A percentile compares a stretch with the other conserved stretches of the same genome.
Evolutionary conservation across 2,888 invertebrate species (phyloP).

Genomic region (Phragmatobia fuliginosa): DNA sequence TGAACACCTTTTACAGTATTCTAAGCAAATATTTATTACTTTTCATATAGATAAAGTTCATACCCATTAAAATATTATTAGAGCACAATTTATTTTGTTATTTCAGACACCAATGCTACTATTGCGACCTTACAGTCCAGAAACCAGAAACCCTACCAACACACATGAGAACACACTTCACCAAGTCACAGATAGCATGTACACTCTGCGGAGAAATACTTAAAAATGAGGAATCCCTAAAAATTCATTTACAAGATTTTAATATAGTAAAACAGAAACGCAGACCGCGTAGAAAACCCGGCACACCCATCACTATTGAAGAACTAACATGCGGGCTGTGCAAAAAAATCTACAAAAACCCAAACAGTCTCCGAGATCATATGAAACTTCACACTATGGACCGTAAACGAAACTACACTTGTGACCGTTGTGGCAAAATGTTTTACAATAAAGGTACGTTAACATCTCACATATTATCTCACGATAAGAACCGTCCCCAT

Average conservation of each 20-base stretch:
- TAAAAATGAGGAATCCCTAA: conserved; percentile 65
- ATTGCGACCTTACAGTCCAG: conserved; percentile 61
- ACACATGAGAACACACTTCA: conserved; percentile 66
- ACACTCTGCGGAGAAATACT: conserved; percentile 73
- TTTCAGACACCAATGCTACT: conserved; percentile 67
- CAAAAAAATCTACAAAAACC: conserved; percentile 76
- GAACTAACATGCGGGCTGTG: conserved; percentile 77
- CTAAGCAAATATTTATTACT: neutral
- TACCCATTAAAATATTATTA: neutral
- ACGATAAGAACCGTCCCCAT: conserved; percentile 76
- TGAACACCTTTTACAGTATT: neutral
- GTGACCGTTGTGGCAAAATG: conserved; percentile 80
- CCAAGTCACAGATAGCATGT: conserved; percentile 65
- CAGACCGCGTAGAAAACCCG: conserved; percentile 70
- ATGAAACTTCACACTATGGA: conserved; percentile 86
- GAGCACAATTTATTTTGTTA: neutral
- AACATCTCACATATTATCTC: conserved; percentile 78
- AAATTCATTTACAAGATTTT: conserved; percentile 67
- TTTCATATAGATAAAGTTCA: neutral
- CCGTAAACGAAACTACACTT: conserved; percentile 76
- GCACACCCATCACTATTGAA: conserved; percentile 72
- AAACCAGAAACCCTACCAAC: conserved; percentile 47
- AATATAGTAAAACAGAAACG: conserved; percentile 62
- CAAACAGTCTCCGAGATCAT: conserved; percentile 77
- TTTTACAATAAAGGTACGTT: conserved; percentile 80